A percentile compares a stretch with the other conserved stretches of the same genome.
Evolutionary conservation across 2,797 vertebrate species (phyloP).

Genomic region (Geotrypetes seraphini): DNA sequence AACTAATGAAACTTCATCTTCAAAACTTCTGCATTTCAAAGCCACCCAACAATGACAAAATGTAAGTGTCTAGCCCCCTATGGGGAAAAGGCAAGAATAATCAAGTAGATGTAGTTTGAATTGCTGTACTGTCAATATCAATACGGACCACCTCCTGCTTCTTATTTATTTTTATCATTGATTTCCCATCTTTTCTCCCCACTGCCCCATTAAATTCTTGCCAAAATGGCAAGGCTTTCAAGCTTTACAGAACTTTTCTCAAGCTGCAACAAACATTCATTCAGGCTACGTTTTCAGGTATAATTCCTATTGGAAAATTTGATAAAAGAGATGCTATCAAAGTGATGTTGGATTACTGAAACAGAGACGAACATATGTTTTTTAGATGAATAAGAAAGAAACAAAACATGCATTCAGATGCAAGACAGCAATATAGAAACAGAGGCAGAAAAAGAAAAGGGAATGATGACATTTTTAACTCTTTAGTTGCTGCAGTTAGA

Average conservation of each 20-base stretch:
- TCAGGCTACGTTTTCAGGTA: constrained; percentile 20
- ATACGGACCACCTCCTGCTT: constrained; percentile 18
- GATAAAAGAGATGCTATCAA: constrained; percentile 14
- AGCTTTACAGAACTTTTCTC: constrained; percentile 35
- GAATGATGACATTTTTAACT: too few relatives aligned
- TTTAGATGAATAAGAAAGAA: too few relatives aligned
- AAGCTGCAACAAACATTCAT: constrained; percentile 27
- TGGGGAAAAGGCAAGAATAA: constrained; percentile 7
- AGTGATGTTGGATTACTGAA: constrained; percentile 12
- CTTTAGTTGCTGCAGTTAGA: too few relatives aligned
- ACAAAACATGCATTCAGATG: too few relatives aligned
- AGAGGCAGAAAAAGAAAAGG: too few relatives aligned
- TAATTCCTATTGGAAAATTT: constrained; percentile 24
- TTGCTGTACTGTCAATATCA: constrained; percentile 31
- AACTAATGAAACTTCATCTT: constrained; percentile 8
- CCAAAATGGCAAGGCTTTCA: constrained; percentile 32
- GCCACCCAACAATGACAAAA: constrained; percentile 14
- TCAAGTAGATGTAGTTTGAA: constrained; percentile 11
- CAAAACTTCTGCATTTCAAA: constrained; percentile 18
- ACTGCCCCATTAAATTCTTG: constrained; percentile 25
- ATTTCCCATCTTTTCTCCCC: constrained; percentile 32
- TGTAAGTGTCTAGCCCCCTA: constrained; percentile 5
- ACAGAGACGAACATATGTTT: constrained; percentile 23
- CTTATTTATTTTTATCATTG: constrained; percentile 37
- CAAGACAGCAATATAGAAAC: too few relatives aligned